A percentile compares a stretch with the other conserved stretches of the same genome.
These are phyloP conservation scores for Helostoma temminkii DNA, from an alignment of 2,797 vertebrate genomes.

Conservation along the genomic window DNA sequence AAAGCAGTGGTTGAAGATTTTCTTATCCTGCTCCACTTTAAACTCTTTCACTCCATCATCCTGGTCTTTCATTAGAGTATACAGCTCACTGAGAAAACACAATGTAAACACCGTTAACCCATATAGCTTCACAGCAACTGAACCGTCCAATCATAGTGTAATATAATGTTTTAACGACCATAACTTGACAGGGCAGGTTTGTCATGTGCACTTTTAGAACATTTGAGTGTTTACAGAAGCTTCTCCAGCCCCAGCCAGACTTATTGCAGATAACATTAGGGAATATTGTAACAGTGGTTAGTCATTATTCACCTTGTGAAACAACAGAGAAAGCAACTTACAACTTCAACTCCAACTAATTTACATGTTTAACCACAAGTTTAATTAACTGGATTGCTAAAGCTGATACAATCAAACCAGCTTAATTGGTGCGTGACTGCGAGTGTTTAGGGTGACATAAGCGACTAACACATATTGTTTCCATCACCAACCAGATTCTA, in stretches of 20 bases:
- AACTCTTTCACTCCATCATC: constrained; percentile 92
- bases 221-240: too few species aligned
- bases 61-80: constrained; percentile 91
- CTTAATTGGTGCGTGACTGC: too few species aligned
- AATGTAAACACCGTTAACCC: constrained; percentile 21
- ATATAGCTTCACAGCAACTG: not conserved
- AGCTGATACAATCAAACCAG: too few species aligned
- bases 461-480: too few species aligned
- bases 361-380: too few species aligned
- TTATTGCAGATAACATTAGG: too few species aligned
- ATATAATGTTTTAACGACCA: not conserved
- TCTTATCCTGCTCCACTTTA: constrained; percentile 93
- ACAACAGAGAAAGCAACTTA: not conserved
- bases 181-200: not conserved
- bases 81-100: constrained; percentile 86
- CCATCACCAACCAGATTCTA: not conserved
- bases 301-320: not conserved
- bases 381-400: too few species aligned
- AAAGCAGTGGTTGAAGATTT: constrained; percentile 95
- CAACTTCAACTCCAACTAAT: too few species aligned
- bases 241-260: too few species aligned
- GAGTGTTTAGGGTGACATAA: too few species aligned
- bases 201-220: too few species aligned
- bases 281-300: too few species aligned
- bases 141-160: not conserved